These are phyloP conservation scores for Cynoglossus semilaevis DNA, from an alignment of 2,113 vertebrate species.

Conservation along the genomic window DNA sequence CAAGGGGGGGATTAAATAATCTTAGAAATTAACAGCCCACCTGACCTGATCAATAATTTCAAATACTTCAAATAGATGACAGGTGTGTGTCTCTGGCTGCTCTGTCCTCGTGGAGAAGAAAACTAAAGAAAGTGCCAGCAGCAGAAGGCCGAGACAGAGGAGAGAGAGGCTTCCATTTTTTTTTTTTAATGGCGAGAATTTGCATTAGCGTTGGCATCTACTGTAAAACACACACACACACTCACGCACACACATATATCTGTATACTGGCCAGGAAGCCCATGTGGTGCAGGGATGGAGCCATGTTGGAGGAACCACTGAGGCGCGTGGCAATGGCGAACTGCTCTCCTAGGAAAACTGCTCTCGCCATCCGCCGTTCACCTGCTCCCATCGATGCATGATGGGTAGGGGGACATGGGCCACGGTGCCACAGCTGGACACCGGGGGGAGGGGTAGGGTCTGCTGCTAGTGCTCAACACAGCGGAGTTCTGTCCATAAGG, in stretches of 20 bases:
- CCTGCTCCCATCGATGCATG: conserved; percentile 75
- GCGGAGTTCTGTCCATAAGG: conserved; percentile 57
- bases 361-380: conserved; percentile 68
- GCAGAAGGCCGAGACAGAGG: conserved; percentile 73
- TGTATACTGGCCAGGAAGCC: conserved; percentile 57
- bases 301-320: conserved; percentile 76
- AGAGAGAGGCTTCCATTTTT: conserved; percentile 51
- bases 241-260: conserved; percentile 31
- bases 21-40: conserved; percentile 40
- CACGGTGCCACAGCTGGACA: conserved; percentile 73
- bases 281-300: conserved; percentile 70
- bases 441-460: conserved; percentile 40
- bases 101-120: conserved; percentile 61
- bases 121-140: conserved; percentile 54
- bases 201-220: conserved; percentile 72
- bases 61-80: conserved; percentile 75
- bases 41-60: conserved; percentile 63
- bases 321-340: conserved; percentile 60
- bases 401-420: conserved; percentile 71
- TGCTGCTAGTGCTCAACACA: conserved; percentile 40
- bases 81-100: conserved; percentile 75
- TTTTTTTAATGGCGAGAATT: conserved; percentile 70
- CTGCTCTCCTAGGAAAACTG: conserved; percentile 59
- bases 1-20: conserved; percentile 17
- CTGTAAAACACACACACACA: conserved; percentile 45